Percentiles rank a stretch among this genome's conserved stretches.
Evolutionary conservation across 2,888 invertebrate species (phyloP).

Genomic region (Caenorhabditis sp.): DNA sequence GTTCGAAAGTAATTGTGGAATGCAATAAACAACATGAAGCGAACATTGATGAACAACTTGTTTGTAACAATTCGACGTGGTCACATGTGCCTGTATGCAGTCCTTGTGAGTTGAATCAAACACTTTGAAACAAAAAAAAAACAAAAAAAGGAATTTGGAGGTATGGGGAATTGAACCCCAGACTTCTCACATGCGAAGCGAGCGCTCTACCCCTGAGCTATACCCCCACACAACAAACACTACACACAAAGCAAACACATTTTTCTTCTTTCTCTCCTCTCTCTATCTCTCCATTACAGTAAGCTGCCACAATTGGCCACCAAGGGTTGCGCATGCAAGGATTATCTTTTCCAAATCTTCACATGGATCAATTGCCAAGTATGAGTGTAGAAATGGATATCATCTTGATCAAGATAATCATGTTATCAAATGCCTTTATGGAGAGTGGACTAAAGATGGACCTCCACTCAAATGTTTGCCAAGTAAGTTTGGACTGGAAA

Average conservation of each 20-base stretch:
- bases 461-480: conserved; percentile 65
- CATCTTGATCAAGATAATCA: conserved; percentile 68
- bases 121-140: conserved; percentile 5
- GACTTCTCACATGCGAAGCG: conserved; percentile 67
- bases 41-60: conserved; percentile 55
- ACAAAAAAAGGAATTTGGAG: conserved; percentile 46
- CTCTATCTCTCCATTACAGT: conserved; percentile 70
- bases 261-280: background rate
- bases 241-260: background rate
- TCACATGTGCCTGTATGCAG: conserved; percentile 72
- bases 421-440: conserved; percentile 86
- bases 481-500: conserved; percentile 24
- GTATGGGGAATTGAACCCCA: conserved; percentile 65
- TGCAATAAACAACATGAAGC: conserved; percentile 78
- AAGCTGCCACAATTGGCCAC: conserved; percentile 84
- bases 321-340: conserved; percentile 88
- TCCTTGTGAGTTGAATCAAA: conserved; percentile 71
- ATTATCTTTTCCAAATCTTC: conserved; percentile 96
- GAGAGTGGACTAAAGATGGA: conserved; percentile 80
- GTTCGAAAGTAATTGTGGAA: conserved; percentile 81
- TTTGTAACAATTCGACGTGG: conserved; percentile 74
- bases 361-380: conserved; percentile 87
- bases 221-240: conserved; percentile 32
- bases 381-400: conserved; percentile 71
- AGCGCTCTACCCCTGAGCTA: conserved; percentile 64